Base-by-base conservation (phyloP, 2,888 invertebrate species). In the Amitus sp. region DNA sequence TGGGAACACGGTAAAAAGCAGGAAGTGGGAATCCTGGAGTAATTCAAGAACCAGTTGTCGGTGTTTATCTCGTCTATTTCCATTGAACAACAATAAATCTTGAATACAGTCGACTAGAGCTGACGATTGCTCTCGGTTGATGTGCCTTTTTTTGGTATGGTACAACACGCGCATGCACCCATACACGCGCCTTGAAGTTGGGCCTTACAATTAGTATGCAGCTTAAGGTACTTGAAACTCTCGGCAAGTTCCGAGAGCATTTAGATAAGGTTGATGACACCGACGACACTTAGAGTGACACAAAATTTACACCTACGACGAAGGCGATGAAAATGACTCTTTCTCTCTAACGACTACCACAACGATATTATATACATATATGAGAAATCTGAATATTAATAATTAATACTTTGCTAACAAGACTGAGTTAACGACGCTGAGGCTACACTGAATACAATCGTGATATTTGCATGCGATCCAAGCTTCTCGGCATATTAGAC, bases 71-170 rank as follows among this genome's bases (percentile, higher is more conserved):
- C 42, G 42, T 58, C 58, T 58, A 58, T 58, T 52, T 58, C 47
- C 52, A 58, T 19, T 58, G 33, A 57, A 60, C 73, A 73, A 75
- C 73, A 75, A 77, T 67, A 72, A 73, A 71, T 71, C 64, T 75
- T 71, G 71, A 74, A 72, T 74, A 71, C 69, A 71, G 61, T 70
- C 72, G 77, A 77, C 77, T 77, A 77, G 77, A 70, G 61, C 68
- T 66, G 71, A 59, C 64, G 63, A 64, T 56, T 62, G 57, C 58
- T 49, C 45, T 58, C 46, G 47, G 42, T 45, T 33, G 2, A 33
- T 33, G 53, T 48, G 37, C 40, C 54, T 42, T 50, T 69, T 71
- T 73, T 73, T 73, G 73, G 69, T 68, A 72, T 66, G 62, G 57
- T n/a, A n/a, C n/a, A n/a, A 50, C 20, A 45, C 47, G 42, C 47